Base-by-base conservation (phyloP, 2,797 vertebrate species). In the Bufotes viridis region DNA sequence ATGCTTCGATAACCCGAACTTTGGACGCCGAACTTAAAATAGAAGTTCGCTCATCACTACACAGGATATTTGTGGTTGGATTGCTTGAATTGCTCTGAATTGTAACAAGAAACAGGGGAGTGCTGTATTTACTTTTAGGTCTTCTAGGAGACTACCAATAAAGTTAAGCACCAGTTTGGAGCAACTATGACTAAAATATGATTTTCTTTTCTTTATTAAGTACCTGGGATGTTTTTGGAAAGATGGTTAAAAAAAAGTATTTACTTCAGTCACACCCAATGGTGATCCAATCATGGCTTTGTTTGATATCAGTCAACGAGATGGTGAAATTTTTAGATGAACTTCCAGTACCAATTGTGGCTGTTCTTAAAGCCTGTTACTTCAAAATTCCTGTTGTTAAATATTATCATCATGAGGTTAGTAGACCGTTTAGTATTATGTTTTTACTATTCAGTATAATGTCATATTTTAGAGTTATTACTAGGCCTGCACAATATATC, bases 251-350 rank as follows among this genome's bases (percentile, higher is more conserved):
- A 0, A 79, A 94, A 79, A 87, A 80, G 18, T 89, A 96, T 90
- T 57, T 99, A 91, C 90, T 96, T 89, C 72, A 92, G 0, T 42
- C 95, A 0, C 97, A 99, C n/a, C 0, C 1, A 5, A 84, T 91
- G 22, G 91, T 96, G 63, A 89, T 94, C 90, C 95, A 94, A 0
- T 97, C 97, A 24, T 97, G 95, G 94, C 92, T 97, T 87, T 96
- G 86, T 78, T 82, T 98, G 90, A 85, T 98, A 84, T 91, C 94
- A 22, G 12, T 96, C 3, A 24, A 81, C 0, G 70, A 87, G 0
- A 90, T 97, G 82, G 1, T 29, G 0, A 91, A 94, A 1, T 95
- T 94, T 89, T 57, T 94, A 14, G 15, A 0, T 0, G 29, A 11
- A 1, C 57, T 93, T 10, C 91, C 92, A 0, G 17, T 87, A 2